Base-by-base conservation (phyloP, 2,113 vertebrate species). In the Coregonus clupeaformis region DNA sequence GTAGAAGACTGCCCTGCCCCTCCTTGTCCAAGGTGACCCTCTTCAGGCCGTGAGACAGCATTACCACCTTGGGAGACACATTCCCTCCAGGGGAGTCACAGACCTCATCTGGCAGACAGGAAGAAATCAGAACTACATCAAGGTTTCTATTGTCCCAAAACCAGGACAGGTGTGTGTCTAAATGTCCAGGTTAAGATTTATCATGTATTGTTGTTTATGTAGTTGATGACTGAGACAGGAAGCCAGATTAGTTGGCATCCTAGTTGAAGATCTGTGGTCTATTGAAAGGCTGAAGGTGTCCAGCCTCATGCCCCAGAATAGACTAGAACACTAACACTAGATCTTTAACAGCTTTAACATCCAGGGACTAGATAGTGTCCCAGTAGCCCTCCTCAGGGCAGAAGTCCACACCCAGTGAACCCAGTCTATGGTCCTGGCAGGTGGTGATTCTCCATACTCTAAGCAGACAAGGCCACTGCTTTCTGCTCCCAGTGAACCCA, bases 21-120 rank as follows among this genome's bases (percentile, higher is more conserved):
- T 97, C 95, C 83, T 92, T 94, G 22, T 97, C 96, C 4, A 92
- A 94, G 78, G 94, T 84, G 62, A 81, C 87, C 82, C 92, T 97
- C 89, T 95, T 97, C 71, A 97, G 84, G 49, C 91, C 76, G 1
- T 92, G 86, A 1, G 95, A 92, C 80, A 94, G 92, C 57, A 90
- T 87, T 25, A 94, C 89, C 29, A 89, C 77, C 45, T 94, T 95
- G 1, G 95, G 92, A 69, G 95, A 95, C 11, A 87, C 75, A 0
- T 91, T 86, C n/a, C 94, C 93, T 0, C 91, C 90, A 25, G 94
- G 92, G 78, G 94, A 94, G 72, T 97, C 96, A 1, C 92, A 92
- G 45, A 82, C 57, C 67, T 98, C 97, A 27, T 99, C 97, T 99
- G 70, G 77, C 29, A 82, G 13, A 74, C 6, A 47, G 49, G 16